Evolutionary conservation across 35 echinoderm and acorn worm genomes (phyloP).

Genomic region (Heliocidaris tuberculata): DNA sequence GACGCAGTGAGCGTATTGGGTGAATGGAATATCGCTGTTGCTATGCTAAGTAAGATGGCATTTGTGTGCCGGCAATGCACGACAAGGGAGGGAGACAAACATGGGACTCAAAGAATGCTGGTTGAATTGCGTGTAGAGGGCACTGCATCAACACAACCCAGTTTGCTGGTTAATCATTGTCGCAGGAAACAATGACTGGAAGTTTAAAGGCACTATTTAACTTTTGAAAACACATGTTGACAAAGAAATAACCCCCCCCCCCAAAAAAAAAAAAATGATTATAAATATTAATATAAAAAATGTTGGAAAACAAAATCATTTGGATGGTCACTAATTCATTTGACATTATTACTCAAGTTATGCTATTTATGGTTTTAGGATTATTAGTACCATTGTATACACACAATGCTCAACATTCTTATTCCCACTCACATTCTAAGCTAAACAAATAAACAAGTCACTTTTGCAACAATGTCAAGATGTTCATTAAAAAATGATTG

Average conservation of each 20-base stretch:
- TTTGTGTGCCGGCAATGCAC: neutral
- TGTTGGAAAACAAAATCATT: too few relatives aligned
- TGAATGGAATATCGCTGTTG: constrained; percentile 40
- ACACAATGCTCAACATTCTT: too few relatives aligned
- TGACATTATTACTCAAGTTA: too few relatives aligned
- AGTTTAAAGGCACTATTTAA: neutral
- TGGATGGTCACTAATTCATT: too few relatives aligned
- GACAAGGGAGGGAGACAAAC: neutral
- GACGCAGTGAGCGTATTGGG: constrained; percentile 34
- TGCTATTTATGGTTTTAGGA: too few relatives aligned
- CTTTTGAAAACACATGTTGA: neutral
- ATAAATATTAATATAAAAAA: too few relatives aligned
- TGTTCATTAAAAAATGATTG: too few relatives aligned
- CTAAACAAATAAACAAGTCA: too few relatives aligned
- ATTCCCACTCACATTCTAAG: too few relatives aligned
- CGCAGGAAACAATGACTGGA: neutral
- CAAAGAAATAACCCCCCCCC: too few relatives aligned
- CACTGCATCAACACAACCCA: neutral
- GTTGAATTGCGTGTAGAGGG: neutral
- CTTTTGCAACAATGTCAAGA: too few relatives aligned
- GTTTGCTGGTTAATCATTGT: neutral
- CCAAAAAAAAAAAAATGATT: neutral
- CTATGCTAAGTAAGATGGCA: constrained; percentile 7
- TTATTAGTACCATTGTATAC: too few relatives aligned
- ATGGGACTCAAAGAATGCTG: neutral